A percentile compares a stretch with the other conserved stretches of the same genome.
Evolutionary conservation across 2,797 vertebrate species (phyloP).

Genomic region (Poecilia gillii): DNA sequence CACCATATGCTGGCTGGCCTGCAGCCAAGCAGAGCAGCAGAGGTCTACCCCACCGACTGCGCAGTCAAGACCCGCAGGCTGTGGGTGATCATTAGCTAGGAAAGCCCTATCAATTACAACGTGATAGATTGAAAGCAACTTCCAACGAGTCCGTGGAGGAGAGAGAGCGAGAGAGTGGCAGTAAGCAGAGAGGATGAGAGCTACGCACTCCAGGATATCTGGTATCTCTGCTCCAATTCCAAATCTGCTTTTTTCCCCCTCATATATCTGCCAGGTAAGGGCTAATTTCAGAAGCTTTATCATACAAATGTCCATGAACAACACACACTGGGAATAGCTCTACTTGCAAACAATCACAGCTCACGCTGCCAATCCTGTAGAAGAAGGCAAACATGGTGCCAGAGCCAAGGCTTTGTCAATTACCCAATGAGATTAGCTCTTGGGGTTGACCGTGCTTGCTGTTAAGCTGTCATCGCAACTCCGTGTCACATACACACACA

Average conservation of each 20-base stretch:
- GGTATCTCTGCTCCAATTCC: neutral
- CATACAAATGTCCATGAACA: conserved; percentile 13
- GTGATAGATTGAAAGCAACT: conserved; percentile 51
- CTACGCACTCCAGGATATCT: neutral
- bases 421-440: conserved; percentile 61
- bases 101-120: conserved; percentile 73
- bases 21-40: conserved; percentile 53
- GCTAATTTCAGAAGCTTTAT: conserved; percentile 4
- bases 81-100: conserved; percentile 70
- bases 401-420: conserved; percentile 60
- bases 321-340: conserved; percentile 19
- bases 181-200: conserved; percentile 23
- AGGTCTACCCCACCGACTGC: conserved; percentile 49
- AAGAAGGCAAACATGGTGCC: conserved; percentile 57
- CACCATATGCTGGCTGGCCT: conserved; percentile 65
- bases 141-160: conserved; percentile 40
- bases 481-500: conserved; percentile 32
- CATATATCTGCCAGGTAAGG: neutral
- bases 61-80: conserved; percentile 52
- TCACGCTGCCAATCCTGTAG: conserved; percentile 54
- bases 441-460: conserved; percentile 35
- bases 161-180: conserved; percentile 23
- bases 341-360: conserved; percentile 47
- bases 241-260: neutral
- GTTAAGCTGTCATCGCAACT: conserved; percentile 68